Conservation (phyloP, 2,888 invertebrate species). For the Megalurothrips usitatus region DNA sequence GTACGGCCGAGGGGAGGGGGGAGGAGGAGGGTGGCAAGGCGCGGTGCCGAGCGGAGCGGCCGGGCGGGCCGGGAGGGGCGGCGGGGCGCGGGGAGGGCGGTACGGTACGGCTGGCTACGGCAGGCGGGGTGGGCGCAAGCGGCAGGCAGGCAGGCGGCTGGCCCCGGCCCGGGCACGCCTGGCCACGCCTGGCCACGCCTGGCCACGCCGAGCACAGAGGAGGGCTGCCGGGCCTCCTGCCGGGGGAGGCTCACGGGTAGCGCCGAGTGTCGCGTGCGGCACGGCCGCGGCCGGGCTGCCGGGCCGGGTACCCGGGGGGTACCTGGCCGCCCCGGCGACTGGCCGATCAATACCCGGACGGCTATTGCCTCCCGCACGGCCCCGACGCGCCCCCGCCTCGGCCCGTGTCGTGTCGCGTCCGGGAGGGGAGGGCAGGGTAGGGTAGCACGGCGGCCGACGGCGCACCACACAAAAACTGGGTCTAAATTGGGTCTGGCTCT, state of each 20-base stretch:
- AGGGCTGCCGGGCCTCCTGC: background rate
- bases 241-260: background rate
- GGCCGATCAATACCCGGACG: conserved; percentile 2
- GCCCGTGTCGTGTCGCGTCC: background rate
- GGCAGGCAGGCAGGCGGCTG: background rate
- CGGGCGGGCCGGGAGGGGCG: background rate
- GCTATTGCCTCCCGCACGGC: no score
- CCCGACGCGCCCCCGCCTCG: no score
- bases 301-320: background rate
- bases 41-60: background rate
- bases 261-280: background rate
- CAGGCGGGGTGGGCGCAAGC: background rate
- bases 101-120: background rate
- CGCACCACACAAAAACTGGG: conserved; percentile 19
- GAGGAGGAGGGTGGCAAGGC: background rate
- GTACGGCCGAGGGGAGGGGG: background rate
- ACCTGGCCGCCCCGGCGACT: background rate
- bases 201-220: background rate
- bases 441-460: background rate
- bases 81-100: background rate
- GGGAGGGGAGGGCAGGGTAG: background rate
- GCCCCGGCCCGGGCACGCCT: background rate
- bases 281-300: background rate
- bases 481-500: conserved; percentile 22
- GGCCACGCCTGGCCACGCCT: background rate